Percentiles rank a stretch among this genome's conserved stretches.
Conservation (phyloP, 2,797 vertebrate genomes). For the Columba guinea region DNA sequence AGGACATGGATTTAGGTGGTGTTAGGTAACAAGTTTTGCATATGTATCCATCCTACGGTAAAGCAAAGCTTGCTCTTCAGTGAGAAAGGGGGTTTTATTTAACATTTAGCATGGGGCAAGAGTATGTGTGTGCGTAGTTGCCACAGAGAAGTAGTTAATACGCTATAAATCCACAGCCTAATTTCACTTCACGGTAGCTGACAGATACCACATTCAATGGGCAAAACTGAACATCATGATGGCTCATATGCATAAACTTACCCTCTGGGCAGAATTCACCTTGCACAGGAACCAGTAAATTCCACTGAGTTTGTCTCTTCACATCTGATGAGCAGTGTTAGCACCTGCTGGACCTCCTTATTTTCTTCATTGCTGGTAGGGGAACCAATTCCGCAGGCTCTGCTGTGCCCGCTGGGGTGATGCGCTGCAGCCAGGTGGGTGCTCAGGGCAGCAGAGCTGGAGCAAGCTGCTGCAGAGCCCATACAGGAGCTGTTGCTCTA, state of each 20-base stretch:
- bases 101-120: background rate
- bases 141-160: background rate
- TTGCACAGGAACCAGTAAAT: background rate
- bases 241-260: background rate
- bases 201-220: background rate
- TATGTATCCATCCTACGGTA: background rate
- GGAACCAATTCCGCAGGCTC: background rate
- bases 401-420: background rate
- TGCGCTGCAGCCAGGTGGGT: rapidly evolving
- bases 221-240: background rate
- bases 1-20: background rate
- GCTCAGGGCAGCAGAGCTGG: background rate
- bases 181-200: background rate
- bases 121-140: background rate
- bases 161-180: background rate
- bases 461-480: background rate
- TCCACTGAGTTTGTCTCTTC: background rate
- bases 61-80: background rate
- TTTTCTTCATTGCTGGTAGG: background rate
- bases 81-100: background rate
- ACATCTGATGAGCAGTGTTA: background rate
- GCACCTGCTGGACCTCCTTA: background rate
- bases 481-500: background rate
- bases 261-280: background rate
- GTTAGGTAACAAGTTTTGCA: background rate